Conservation (phyloP, 2,113 vertebrate species). For the Gulo gulo region DNA sequence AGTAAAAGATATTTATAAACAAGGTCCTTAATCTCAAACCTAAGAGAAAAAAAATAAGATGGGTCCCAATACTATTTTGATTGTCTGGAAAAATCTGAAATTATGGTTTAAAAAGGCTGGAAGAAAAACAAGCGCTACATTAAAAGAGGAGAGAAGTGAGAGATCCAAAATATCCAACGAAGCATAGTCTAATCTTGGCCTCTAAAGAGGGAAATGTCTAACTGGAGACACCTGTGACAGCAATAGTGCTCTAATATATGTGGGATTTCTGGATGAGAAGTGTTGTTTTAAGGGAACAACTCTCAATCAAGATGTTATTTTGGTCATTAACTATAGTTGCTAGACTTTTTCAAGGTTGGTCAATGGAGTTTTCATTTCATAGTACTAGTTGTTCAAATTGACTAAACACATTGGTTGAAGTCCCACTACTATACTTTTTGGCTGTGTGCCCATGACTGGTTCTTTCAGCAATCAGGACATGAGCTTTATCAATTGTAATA, state of each 20-base stretch:
- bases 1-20: not conserved
- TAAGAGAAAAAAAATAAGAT: not conserved
- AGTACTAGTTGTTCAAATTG: not conserved
- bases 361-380: not conserved
- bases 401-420: not conserved
- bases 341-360: not conserved
- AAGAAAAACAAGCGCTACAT: not conserved
- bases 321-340: not conserved
- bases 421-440: not conserved
- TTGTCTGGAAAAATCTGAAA: not conserved
- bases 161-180: rapidly evolving
- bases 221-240: rapidly evolving
- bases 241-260: not conserved
- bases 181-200: not conserved
- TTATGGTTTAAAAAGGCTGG: not conserved
- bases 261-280: not conserved
- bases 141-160: not conserved
- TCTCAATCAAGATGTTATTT: not conserved
- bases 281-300: not conserved
- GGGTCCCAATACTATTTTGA: not conserved
- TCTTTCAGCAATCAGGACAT: not conserved
- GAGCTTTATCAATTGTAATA: not conserved
- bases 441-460: not conserved
- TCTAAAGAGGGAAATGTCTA: not conserved
- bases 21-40: not conserved